Percentiles rank a stretch among this genome's conserved stretches.
These are phyloP conservation scores for Hydrolagus affinis DNA, from an alignment of 2,113 vertebrate genomes.

Conservation along the genomic window DNA sequence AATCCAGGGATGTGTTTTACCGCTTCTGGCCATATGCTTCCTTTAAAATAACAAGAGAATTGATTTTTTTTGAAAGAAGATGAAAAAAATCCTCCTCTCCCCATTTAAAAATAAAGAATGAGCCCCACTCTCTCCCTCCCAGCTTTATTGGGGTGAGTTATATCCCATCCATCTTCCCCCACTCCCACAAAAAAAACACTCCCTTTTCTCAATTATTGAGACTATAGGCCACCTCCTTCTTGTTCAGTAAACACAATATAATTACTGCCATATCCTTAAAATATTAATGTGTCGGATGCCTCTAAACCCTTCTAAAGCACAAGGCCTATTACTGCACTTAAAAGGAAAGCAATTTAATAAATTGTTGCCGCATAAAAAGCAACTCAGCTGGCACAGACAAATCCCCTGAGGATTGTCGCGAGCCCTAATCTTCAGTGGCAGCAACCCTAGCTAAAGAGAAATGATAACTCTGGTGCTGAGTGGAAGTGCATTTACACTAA, in stretches of 20 bases:
- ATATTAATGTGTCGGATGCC: slow-evolving; percentile 73
- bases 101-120: slow-evolving; percentile 28
- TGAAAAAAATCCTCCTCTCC: slow-evolving; percentile 12
- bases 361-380: slow-evolving; percentile 65
- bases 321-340: slow-evolving; percentile 74
- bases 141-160: slow-evolving; percentile 47
- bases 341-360: slow-evolving; percentile 74
- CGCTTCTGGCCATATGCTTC: slow-evolving; percentile 11
- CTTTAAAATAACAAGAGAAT: background rate
- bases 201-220: slow-evolving; percentile 46
- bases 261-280: slow-evolving; percentile 68
- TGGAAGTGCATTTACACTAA: slow-evolving; percentile 20
- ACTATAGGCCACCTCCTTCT: slow-evolving; percentile 52
- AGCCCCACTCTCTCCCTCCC: slow-evolving; percentile 39
- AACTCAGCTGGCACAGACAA: slow-evolving; percentile 69
- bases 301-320: slow-evolving; percentile 70
- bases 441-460: slow-evolving; percentile 27
- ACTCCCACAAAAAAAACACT: slow-evolving; percentile 48
- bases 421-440: slow-evolving; percentile 55
- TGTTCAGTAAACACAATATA: slow-evolving; percentile 76
- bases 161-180: slow-evolving; percentile 44
- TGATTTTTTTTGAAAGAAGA: background rate
- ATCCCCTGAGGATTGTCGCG: slow-evolving; percentile 65
- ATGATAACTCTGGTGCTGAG: background rate
- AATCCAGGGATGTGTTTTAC: background rate